Evolutionary conservation across 2,888 invertebrate genomes (phyloP).

Genomic region (Heliconius ethilla): DNA sequence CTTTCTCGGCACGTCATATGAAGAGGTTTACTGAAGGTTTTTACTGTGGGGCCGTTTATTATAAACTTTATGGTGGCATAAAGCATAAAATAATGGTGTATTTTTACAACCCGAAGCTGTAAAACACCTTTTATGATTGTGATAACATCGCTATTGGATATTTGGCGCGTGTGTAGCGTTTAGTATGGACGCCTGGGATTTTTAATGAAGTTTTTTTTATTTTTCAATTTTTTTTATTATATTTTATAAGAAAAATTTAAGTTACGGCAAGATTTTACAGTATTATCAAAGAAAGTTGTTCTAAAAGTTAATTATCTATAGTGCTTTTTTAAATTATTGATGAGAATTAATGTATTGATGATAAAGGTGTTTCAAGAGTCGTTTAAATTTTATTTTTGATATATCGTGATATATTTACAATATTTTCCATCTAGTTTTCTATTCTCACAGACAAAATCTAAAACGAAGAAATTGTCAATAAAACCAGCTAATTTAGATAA

Average conservation of each 20-base stretch:
- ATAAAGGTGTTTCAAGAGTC: not conserved
- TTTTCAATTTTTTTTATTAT: not conserved
- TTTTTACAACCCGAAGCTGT: constrained; percentile 75
- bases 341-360: not conserved
- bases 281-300: not conserved
- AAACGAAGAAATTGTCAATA: constrained; percentile 6
- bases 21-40: constrained; percentile 65
- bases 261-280: not conserved
- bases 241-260: not conserved
- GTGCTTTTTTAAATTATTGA: not conserved
- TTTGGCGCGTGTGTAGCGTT: constrained; percentile 45
- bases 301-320: not conserved
- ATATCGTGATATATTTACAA: too few species aligned
- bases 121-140: constrained; percentile 76
- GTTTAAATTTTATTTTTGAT: not conserved
- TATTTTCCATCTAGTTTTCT: not conserved
- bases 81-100: constrained; percentile 76
- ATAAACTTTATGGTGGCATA: constrained; percentile 77
- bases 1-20: constrained; percentile 60
- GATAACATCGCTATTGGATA: constrained; percentile 58
- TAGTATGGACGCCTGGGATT: constrained; percentile 30
- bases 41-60: constrained; percentile 74
- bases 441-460: not conserved
- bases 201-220: constrained; percentile 20
- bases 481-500: constrained; percentile 28